Percentiles rank a stretch among this genome's conserved stretches.
Evolutionary conservation across 2,113 vertebrate genomes (phyloP).

Genomic region (Haemorhous mexicanus): DNA sequence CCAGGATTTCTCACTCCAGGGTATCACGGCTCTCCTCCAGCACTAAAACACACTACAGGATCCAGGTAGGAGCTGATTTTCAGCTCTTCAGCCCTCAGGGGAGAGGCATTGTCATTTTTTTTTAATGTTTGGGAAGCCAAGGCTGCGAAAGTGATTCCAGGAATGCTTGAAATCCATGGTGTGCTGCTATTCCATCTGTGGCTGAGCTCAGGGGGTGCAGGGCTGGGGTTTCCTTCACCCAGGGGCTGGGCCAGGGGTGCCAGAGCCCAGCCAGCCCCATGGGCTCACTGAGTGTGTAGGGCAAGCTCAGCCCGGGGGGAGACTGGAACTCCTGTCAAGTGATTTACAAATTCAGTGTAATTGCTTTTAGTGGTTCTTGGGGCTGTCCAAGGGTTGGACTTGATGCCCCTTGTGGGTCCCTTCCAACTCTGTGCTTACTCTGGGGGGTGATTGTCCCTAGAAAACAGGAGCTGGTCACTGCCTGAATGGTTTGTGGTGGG

Average conservation of each 20-base stretch:
- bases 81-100: not conserved
- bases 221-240: not conserved
- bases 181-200: fast-evolving
- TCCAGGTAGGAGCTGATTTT: not conserved
- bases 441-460: not conserved
- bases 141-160: not conserved
- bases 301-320: not conserved
- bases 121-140: not conserved
- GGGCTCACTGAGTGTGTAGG: not conserved
- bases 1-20: not conserved
- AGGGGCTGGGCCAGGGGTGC: not conserved
- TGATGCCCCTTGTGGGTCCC: not conserved
- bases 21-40: not conserved
- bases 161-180: not conserved
- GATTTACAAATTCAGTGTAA: not conserved
- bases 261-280: not conserved
- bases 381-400: not conserved
- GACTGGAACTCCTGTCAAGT: not conserved
- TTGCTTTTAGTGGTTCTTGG: not conserved
- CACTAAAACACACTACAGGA: not conserved
- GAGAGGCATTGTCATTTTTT: not conserved
- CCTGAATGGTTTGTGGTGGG: not conserved
- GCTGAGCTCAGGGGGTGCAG: not conserved
- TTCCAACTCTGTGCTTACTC: not conserved
- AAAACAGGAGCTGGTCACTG: not conserved